Evolutionary conservation across 2,797 vertebrate genomes (phyloP).

Genomic region (Cossypha niveicapilla): DNA sequence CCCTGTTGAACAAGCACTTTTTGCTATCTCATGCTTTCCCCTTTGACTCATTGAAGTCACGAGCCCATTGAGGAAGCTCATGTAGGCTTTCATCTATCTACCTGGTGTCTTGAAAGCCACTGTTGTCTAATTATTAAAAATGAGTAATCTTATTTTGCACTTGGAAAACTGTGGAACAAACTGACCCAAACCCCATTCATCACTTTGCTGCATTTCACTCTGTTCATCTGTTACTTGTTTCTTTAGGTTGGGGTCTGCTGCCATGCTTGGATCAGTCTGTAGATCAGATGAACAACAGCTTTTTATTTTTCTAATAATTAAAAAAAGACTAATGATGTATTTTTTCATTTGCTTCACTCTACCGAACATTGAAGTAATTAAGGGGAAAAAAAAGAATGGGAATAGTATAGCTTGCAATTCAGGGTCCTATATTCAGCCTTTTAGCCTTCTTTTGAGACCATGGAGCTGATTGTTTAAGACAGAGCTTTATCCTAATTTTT

Average conservation of each 20-base stretch:
- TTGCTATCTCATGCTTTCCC: not conserved
- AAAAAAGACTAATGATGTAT: not conserved
- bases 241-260: not conserved
- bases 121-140: not conserved
- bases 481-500: not conserved
- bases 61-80: not conserved
- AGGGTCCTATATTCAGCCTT: not conserved
- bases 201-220: not conserved
- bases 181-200: not conserved
- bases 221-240: not conserved
- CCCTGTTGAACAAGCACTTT: not conserved
- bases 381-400: fast-evolving
- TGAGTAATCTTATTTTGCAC: not conserved
- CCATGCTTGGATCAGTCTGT: not conserved
- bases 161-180: not conserved
- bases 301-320: not conserved
- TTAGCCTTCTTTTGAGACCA: not conserved
- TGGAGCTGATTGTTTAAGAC: not conserved
- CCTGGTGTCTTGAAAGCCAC: not conserved
- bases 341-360: not conserved
- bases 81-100: not conserved
- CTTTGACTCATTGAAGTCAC: not conserved
- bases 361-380: not conserved
- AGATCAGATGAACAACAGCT: not conserved
- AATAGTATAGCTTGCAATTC: not conserved